Evolutionary conservation across 2,888 invertebrate genomes (phyloP).

Genomic region (Scaptodrosophila latifasciaeformis): DNA sequence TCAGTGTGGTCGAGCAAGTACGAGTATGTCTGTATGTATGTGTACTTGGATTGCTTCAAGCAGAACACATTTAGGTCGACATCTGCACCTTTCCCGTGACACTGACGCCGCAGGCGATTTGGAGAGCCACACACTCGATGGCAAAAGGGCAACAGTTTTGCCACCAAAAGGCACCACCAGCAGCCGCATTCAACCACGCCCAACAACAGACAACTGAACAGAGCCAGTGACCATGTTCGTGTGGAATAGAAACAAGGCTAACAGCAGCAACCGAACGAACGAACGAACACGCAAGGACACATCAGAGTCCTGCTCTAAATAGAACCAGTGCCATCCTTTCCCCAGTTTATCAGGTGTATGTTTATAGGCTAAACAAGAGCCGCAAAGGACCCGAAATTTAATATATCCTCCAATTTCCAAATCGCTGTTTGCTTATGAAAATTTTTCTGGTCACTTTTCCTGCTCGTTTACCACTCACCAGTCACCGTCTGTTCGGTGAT

Average conservation of each 20-base stretch:
- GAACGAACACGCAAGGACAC: constrained; percentile 7
- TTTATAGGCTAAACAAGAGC: constrained; percentile 20
- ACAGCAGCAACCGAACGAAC: constrained; percentile 6
- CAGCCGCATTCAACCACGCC: constrained; percentile 54
- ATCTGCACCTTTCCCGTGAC: constrained; percentile 59
- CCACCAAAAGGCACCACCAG: constrained; percentile 65
- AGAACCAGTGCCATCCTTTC: no score
- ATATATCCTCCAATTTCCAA: constrained; percentile 44
- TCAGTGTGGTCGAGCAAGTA: constrained; percentile 31
- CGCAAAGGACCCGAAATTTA: constrained; percentile 27
- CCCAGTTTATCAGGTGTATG: constrained; percentile 26
- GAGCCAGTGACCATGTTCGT: constrained; percentile 2
- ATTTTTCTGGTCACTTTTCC: constrained; percentile 12
- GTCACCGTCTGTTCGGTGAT: neutral
- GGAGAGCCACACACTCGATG: constrained; percentile 4
- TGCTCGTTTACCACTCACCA: neutral
- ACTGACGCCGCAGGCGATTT: constrained; percentile 24
- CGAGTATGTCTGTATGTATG: no score
- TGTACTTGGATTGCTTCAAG: constrained; percentile 19
- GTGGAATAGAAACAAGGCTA: neutral
- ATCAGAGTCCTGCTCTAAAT: no score
- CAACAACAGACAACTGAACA: constrained; percentile 23
- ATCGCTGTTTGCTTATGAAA: constrained; percentile 53
- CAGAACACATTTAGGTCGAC: constrained; percentile 52
- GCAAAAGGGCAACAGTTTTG: constrained; percentile 51